phyloP scores from a whole-genome alignment of 2,113 vertebrate species.

The Cephalopterus ornatus region DNA sequence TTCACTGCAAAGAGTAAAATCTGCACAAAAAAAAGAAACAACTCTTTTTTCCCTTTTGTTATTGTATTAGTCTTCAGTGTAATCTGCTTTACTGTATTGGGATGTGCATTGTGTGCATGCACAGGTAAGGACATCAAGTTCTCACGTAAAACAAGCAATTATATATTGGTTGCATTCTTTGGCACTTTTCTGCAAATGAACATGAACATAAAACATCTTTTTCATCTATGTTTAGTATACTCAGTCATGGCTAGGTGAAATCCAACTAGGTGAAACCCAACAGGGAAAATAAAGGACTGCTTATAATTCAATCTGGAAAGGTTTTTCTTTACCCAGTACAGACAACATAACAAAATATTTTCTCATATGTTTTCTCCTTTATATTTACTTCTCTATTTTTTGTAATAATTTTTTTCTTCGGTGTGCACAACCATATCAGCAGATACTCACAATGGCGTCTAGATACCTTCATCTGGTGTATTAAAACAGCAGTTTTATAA shows the following conservation, averaged over 20 bases:
- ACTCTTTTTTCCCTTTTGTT: background rate
- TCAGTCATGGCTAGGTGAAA: background rate
- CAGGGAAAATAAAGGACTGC: background rate
- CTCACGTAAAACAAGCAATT: background rate
- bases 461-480: background rate
- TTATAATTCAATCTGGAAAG: background rate
- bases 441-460: background rate
- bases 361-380: background rate
- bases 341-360: background rate
- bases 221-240: background rate
- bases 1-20: background rate
- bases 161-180: background rate
- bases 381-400: background rate
- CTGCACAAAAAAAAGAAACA: background rate
- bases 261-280: background rate
- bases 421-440: background rate
- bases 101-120: accelerated
- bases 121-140: background rate
- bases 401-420: background rate
- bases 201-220: background rate
- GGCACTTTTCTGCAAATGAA: background rate
- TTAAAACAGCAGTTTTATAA: background rate
- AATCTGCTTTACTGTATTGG: background rate
- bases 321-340: accelerated
- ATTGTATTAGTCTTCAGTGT: background rate